Percentiles rank a stretch among this genome's conserved stretches.
These are phyloP conservation scores for Euura saliciscinereae DNA, from an alignment of 1,140 invertebrate genomes.

Conservation along the genomic window DNA sequence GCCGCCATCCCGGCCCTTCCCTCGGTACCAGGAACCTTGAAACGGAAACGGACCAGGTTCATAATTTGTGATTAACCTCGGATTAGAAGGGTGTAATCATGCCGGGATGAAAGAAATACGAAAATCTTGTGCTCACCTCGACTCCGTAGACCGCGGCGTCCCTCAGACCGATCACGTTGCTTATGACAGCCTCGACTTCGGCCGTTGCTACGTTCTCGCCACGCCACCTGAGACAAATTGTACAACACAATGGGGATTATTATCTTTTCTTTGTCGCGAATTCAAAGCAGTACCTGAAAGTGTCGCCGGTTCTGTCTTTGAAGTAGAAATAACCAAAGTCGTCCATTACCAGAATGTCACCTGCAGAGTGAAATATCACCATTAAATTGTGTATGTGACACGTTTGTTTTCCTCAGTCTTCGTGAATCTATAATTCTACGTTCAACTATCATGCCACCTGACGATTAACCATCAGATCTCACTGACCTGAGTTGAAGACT, in stretches of 20 bases:
- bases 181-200: constrained; percentile 94
- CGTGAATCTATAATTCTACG: too few species aligned
- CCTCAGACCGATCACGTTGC: constrained; percentile 75
- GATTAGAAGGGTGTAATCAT: too few species aligned
- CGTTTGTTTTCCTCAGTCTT: too few species aligned
- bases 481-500: constrained; percentile 82
- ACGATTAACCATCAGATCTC: constrained; percentile 5
- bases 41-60: constrained; percentile 23
- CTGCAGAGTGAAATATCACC: constrained; percentile 60
- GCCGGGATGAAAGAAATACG: background rate
- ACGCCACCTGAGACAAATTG: constrained; percentile 73
- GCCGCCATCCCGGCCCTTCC: constrained; percentile 96
- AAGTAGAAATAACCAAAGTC: constrained; percentile 94
- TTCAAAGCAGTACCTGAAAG: constrained; percentile 71
- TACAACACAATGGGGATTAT: too few species aligned
- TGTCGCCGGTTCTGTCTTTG: constrained; percentile 94
- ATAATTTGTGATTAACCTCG: too few species aligned
- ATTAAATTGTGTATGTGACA: too few species aligned
- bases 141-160: constrained; percentile 88
- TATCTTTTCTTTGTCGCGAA: constrained; percentile 7
- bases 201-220: constrained; percentile 97
- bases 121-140: too few species aligned
- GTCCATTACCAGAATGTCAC: constrained; percentile 92
- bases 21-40: constrained; percentile 80
- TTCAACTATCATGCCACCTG: too few species aligned